Evolutionary conservation across 2,888 invertebrate species (phyloP).

Genomic region (Danaus chrysippus): DNA sequence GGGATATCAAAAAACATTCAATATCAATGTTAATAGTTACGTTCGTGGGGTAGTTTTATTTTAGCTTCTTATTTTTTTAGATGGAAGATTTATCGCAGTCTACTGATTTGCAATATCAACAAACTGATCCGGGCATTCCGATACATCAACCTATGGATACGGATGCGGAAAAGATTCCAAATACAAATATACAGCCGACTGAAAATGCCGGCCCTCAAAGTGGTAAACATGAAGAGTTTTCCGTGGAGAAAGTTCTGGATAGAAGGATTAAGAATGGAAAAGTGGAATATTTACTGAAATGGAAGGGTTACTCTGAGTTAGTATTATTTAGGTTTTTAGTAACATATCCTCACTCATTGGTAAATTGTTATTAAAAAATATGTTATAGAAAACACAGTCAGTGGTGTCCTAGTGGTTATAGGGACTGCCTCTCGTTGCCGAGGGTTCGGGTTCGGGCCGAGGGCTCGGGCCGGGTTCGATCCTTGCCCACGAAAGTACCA

Average conservation of each 20-base stretch:
- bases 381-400: neutral
- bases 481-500: no score
- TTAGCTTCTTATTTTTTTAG: constrained; percentile 7
- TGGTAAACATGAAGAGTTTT: constrained; percentile 82
- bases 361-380: neutral
- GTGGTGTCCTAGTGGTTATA: no score
- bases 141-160: constrained; percentile 41
- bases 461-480: no score
- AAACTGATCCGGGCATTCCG: constrained; percentile 36
- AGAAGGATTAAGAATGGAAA: constrained; percentile 83
- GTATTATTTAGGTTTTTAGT: constrained; percentile 33
- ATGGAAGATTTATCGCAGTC: constrained; percentile 45
- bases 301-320: constrained; percentile 83
- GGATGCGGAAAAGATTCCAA: constrained; percentile 33
- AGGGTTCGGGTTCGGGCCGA: no score
- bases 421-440: no score
- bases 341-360: neutral
- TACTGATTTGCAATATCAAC: constrained; percentile 34
- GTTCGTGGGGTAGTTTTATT: neutral
- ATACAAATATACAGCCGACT: constrained; percentile 22
- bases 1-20: no score
- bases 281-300: constrained; percentile 82
- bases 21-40: no score
- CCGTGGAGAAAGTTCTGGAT: constrained; percentile 87
- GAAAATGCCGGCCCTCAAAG: constrained; percentile 44